A percentile compares a stretch with the other conserved stretches of the same genome.
Evolutionary conservation across 2,888 invertebrate genomes (phyloP).

Genomic region (Netelia inedita): DNA sequence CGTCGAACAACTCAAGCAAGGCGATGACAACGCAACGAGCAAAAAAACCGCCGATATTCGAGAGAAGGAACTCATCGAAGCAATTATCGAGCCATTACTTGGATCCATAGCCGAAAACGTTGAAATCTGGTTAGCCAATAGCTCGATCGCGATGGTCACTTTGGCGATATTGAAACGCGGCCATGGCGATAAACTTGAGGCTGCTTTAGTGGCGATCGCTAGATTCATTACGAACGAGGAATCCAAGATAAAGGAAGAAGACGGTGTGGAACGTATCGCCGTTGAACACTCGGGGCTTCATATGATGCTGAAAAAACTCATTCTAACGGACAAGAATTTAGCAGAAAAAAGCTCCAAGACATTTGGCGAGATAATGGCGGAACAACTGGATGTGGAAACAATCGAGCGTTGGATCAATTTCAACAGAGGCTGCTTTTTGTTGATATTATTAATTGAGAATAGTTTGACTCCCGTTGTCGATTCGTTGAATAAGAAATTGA

Average conservation of each 20-base stretch:
- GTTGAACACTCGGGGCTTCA: constrained; percentile 92
- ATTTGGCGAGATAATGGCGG: constrained; percentile 87
- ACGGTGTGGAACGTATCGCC: constrained; percentile 83
- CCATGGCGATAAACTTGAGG: constrained; percentile 84
- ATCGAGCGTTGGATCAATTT: constrained; percentile 89
- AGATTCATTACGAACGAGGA: constrained; percentile 85
- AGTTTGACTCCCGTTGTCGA: constrained; percentile 85
- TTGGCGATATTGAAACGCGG: constrained; percentile 90
- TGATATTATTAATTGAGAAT: constrained; percentile 89
- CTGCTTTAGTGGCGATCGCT: constrained; percentile 85
- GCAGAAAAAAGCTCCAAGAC: constrained; percentile 84
- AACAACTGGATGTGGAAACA: constrained; percentile 86
- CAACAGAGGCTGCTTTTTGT: constrained; percentile 92
- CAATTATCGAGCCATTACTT: constrained; percentile 88
- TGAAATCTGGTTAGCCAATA: constrained; percentile 89
- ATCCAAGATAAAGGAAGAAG: constrained; percentile 86
- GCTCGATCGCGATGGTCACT: constrained; percentile 89
- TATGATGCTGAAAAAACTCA: constrained; percentile 91
- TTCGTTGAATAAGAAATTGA: constrained; percentile 86
- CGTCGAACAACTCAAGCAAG: constrained; percentile 90
- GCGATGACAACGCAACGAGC: constrained; percentile 90
- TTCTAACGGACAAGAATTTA: constrained; percentile 88
- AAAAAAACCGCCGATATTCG: constrained; percentile 90
- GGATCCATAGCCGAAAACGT: constrained; percentile 87
- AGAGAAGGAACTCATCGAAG: constrained; percentile 89